Conservation (phyloP, 2,888 invertebrate genomes). For the Eutolmus rufibarbis region DNA sequence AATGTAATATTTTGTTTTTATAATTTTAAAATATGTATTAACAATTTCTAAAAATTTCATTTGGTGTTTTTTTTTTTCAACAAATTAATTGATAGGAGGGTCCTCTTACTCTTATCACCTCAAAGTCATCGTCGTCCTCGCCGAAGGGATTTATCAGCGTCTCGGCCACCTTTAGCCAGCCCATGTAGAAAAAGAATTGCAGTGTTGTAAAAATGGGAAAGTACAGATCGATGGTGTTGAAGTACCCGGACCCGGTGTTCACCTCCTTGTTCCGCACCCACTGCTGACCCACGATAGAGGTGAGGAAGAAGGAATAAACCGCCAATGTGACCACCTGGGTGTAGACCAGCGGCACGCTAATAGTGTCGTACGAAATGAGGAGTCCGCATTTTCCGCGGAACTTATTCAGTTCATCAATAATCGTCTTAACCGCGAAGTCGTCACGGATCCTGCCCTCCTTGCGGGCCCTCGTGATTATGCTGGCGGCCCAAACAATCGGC, state of each 20-base stretch:
- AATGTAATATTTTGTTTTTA: no score
- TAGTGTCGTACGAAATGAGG: constrained; percentile 79
- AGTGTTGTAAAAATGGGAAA: constrained; percentile 90
- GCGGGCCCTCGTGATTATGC: constrained; percentile 87
- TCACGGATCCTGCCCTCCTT: constrained; percentile 89
- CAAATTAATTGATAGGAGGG: no score
- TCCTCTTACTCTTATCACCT: constrained; percentile 62
- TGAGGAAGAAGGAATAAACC: constrained; percentile 90
- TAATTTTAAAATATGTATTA: no score
- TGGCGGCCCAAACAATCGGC: constrained; percentile 90
- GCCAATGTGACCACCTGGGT: constrained; percentile 92
- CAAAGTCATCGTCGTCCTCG: constrained; percentile 91
- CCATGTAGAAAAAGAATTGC: constrained; percentile 88
- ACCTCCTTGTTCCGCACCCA: constrained; percentile 73
- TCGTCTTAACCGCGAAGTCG: constrained; percentile 91
- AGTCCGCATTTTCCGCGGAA: constrained; percentile 82
- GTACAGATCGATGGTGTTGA: constrained; percentile 79
- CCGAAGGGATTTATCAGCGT: constrained; percentile 91
- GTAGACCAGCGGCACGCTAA: constrained; percentile 79
- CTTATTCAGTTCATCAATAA: constrained; percentile 86
- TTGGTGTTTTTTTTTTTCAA: no score
- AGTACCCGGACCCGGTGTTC: constrained; percentile 57
- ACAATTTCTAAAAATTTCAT: no score
- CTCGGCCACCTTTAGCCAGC: constrained; percentile 92
- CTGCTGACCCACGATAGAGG: constrained; percentile 87